Evolutionary conservation across 2,797 vertebrate species (phyloP), one percentile per base, ranked within the genome.

Genomic region (Sebastes steindachneri): DNA sequence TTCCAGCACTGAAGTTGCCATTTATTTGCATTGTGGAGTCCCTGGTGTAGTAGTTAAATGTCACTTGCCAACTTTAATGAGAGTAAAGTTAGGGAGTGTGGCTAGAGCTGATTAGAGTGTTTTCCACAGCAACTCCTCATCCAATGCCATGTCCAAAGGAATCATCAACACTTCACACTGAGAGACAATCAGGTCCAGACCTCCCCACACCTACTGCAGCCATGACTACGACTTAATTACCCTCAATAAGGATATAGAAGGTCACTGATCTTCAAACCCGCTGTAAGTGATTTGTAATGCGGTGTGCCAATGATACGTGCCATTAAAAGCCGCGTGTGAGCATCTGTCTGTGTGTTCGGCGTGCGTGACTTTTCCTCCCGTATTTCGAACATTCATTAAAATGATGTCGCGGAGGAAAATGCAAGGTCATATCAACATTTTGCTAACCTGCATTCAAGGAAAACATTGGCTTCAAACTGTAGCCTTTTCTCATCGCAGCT

Each of bases 51-150:
- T 82, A 89, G 88, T 90, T 93, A 94, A 95, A 95, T 95, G 94
- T 94, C 93, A 93, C 91, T 93, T 90, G 84, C 84, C 92, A 93
- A 92, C 92, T 93, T 93, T 94, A 95, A 95, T 94, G 92, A 93
- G 89, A 89, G 86, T 88, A 92, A 94, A 92, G 92, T 92, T 91
- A 73, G 88, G 84, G 77, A 88, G 83, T 91, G 85, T 82, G 90
- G 84, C 86, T 84, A 84, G 77, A 84, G 82, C 89, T 92, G 93
- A 95, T 93, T 93, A 91, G 77, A 83, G 68, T 86, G 83, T 88
- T 91, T 92, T 88, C 87, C 83, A 77, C 76, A 86, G 75, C 78
- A 86, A 79, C 86, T 90, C 82, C 57, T 80, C 59, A 28, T 89
- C 79, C 78, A 85, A n/a, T 75, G 73, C 53, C 23, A 74, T 66